Evolutionary conservation across 92 coral and sea anemone genomes (phyloP), one percentile per base, ranked within the genome.

Genomic region (Porites divaricata): DNA sequence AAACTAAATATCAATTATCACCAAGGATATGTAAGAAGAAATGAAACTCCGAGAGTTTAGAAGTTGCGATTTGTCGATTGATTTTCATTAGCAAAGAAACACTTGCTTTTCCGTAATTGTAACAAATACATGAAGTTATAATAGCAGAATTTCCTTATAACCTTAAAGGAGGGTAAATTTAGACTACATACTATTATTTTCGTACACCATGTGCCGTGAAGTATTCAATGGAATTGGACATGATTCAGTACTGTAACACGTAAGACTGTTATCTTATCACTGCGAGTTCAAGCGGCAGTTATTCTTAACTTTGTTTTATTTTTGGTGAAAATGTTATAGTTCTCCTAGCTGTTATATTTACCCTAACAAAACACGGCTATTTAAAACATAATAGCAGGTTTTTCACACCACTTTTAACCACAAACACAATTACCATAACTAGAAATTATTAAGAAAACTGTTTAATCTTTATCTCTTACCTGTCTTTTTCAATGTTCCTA

Each of bases 321-420:
- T 67, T 68, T 70, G 85, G 17, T 11, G 26, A 13, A 9, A 19
- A 69, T 76, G 67, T 76, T 62, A 25, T 62, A 12, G 2, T 11
- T 4, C 45, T 35, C 45, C 28, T 35, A 24, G 52, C 1, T 17
- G 11, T 9, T 76, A 15, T 76, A 64, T 76, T 76, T 76, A 26
- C 26, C 19, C 17, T 12, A 70, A 56, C 68, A 69, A 19, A 80
- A 19, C 22, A 80, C 50, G n/a, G 12, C n/a, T 15, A 80, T 23
- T 8, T 53, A 80, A 45, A 26, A 41, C 85, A 53, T 68, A 68
- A 28, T 75, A 75, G 56, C 86, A 62, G 86, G 79, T 72, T 61
- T 17, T 81, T 58, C 19, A 26, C 0, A 45, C 5, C 9, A 9
- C 10, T 79, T 80, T 23, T 45, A 20, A 7, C 25, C 9, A 13